Evolutionary conservation across 2,888 invertebrate genomes (phyloP), one percentile per base, ranked within the genome.

Genomic region (Amphipoea lucens): DNA sequence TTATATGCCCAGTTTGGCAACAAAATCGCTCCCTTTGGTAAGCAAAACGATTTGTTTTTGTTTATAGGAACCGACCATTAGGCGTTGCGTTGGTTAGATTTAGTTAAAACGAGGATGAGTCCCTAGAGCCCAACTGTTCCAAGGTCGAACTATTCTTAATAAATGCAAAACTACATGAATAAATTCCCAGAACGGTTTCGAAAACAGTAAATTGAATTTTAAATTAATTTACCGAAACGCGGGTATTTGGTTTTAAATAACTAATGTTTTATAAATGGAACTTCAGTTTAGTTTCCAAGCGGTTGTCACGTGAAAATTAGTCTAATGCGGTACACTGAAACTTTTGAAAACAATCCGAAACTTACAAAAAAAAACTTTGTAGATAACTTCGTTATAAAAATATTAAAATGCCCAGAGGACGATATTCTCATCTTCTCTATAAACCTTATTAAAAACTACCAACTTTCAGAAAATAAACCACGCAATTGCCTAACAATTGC

Each of bases 301-400:
- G 80, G 7, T 29, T 48, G 1, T 40, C 9, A 23, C 23, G 3
- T 17, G 40, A 79, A 79, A 48, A 12, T 54, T 1, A 17, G 65
- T 60, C 36, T 42, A 51, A n/a, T 63, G 0, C 60, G 14, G 45
- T 66, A 48, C 20, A 66, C n/a, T 4, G n/a, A 78, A 78, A 78
- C 66, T 66, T 78, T 45, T 7, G 12, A 36, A 57, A 57, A 79
- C 79, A 79, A 67, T 23, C 40, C 17, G 12, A 36, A 60, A 67
- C 48, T 62, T 68, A 11, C 2, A 57, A 66, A 79, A 66, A 79
- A 66, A n/a, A 5, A 48, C 12, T n/a, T 4, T n/a, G 65, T 77
- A 12, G 3, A 23, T 57, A 60, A 62, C 48, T 42, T 67, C 7
- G 29, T 57, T 68, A 17, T 23, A 40, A 9, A 60, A 29, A 78